Conservation (phyloP, 1,140 invertebrate genomes). For the Drosophila oshimai region DNA sequence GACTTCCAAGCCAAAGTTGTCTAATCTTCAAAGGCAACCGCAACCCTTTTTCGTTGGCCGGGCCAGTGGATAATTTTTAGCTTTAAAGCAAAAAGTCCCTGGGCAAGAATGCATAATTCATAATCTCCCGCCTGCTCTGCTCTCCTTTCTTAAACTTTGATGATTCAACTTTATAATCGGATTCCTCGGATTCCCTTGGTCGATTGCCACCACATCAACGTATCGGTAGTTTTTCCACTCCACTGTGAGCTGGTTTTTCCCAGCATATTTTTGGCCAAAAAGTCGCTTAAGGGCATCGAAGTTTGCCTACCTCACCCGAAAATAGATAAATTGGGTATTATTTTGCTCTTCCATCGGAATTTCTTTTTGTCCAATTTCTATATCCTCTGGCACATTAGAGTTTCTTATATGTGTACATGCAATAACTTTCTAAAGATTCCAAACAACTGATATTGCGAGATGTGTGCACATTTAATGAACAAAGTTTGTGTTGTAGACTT, state of each 20-base stretch:
- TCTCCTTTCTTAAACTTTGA: slow-evolving; percentile 55
- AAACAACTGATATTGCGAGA: slow-evolving; percentile 11
- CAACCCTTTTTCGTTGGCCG: slow-evolving; percentile 54
- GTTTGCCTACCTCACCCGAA: slow-evolving; percentile 30
- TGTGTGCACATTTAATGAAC: slow-evolving; percentile 14
- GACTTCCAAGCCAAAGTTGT: slow-evolving; percentile 1
- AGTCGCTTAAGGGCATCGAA: slow-evolving; percentile 33
- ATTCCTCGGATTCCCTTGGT: slow-evolving; percentile 44
- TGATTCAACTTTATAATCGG: slow-evolving; percentile 71
- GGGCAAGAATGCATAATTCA: slow-evolving; percentile 71
- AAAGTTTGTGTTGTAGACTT: slow-evolving; percentile 5
- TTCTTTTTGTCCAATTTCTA: slow-evolving; percentile 19
- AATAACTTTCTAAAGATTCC: slow-evolving; percentile 13
- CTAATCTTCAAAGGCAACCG: slow-evolving; percentile 61
- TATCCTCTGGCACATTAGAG: slow-evolving; percentile 1
- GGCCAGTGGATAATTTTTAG: slow-evolving; percentile 56
- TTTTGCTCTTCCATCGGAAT: slow-evolving; percentile 19
- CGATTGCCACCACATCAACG: slow-evolving; percentile 44
- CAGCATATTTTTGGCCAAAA: slow-evolving; percentile 17
- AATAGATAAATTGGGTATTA: slow-evolving; percentile 37
- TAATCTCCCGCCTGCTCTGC: slow-evolving; percentile 20
- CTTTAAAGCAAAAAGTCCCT: slow-evolving; percentile 61
- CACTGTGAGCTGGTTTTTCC: slow-evolving; percentile 5
- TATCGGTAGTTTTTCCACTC: slow-evolving; percentile 24
- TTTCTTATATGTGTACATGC: not conserved